These are phyloP conservation scores for Canis aureus DNA, from an alignment of 2,113 vertebrate species.

Conservation along the genomic window DNA sequence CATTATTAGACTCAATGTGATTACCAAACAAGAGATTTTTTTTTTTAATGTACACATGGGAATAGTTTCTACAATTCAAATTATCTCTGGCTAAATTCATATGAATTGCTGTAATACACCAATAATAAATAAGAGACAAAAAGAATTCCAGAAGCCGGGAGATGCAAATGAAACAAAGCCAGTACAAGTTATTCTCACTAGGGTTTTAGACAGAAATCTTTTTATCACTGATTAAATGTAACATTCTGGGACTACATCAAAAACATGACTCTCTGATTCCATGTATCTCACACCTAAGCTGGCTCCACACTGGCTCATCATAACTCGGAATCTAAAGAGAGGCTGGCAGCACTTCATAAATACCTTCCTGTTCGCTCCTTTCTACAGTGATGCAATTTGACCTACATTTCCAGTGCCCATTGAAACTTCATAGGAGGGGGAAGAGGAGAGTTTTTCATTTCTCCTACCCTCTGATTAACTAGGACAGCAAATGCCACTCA, in stretches of 20 bases:
- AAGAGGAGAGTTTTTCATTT: conserved; percentile 86
- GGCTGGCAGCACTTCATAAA: conserved; percentile 86
- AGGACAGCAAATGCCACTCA: conserved; percentile 84
- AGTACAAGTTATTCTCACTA: conserved; percentile 18
- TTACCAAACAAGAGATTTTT: conserved; percentile 78
- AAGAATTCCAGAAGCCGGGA: conserved; percentile 17
- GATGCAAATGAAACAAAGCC: conserved; percentile 46
- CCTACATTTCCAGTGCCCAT: conserved; percentile 90
- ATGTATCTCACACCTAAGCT: conserved; percentile 55
- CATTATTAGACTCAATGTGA: conserved; percentile 77
- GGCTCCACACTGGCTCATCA: conserved; percentile 79
- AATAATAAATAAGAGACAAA: conserved; percentile 56
- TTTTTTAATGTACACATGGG: conserved; percentile 76
- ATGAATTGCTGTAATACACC: conserved; percentile 70
- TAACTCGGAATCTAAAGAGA: conserved; percentile 85
- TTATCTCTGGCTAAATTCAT: conserved; percentile 81
- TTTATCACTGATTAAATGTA: conserved; percentile 31
- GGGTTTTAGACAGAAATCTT: conserved; percentile 25
- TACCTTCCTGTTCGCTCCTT: conserved; percentile 88
- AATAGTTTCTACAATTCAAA: conserved; percentile 81
- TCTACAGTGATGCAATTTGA: conserved; percentile 89
- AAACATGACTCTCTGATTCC: not conserved
- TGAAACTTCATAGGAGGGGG: conserved; percentile 85
- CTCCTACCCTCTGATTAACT: conserved; percentile 86
- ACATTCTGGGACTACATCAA: not conserved